phyloP scores from a whole-genome alignment of 2,888 invertebrate species.

The Antheraea yamamai region DNA sequence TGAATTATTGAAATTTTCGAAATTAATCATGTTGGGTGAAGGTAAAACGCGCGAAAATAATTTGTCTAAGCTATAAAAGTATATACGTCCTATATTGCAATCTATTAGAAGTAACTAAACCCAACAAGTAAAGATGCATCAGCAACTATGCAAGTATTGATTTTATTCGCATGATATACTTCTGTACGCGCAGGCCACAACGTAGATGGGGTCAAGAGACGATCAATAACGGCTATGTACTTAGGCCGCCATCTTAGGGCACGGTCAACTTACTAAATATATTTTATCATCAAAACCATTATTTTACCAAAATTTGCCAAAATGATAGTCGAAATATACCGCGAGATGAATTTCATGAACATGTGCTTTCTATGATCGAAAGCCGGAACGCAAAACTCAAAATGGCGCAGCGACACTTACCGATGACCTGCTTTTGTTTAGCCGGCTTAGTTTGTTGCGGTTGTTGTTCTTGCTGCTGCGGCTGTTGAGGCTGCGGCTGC shows the following conservation, averaged over 20 bases:
- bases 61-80: neutral
- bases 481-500: slow-evolving; percentile 86
- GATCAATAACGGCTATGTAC: slow-evolving; percentile 53
- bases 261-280: slow-evolving; percentile 10
- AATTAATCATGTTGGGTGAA: neutral
- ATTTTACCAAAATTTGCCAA: slow-evolving; percentile 16
- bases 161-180: neutral
- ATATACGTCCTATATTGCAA: neutral
- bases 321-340: slow-evolving; percentile 26
- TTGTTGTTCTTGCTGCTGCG: slow-evolving; percentile 84
- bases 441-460: slow-evolving; percentile 84
- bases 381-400: slow-evolving; percentile 63
- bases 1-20: neutral
- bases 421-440: slow-evolving; percentile 94
- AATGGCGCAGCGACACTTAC: slow-evolving; percentile 84
- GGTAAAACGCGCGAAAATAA: neutral
- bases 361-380: slow-evolving; percentile 64
- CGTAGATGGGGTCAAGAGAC: slow-evolving; percentile 52
- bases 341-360: slow-evolving; percentile 44
- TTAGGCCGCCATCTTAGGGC: slow-evolving; percentile 25
- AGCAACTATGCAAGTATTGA: neutral
- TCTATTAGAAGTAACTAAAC: neutral
- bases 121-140: neutral
- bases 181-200: neutral
- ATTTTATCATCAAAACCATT: slow-evolving; percentile 15